phyloP scores from a whole-genome alignment of 2,888 invertebrate genomes.

The Ennomos quercinarius region DNA sequence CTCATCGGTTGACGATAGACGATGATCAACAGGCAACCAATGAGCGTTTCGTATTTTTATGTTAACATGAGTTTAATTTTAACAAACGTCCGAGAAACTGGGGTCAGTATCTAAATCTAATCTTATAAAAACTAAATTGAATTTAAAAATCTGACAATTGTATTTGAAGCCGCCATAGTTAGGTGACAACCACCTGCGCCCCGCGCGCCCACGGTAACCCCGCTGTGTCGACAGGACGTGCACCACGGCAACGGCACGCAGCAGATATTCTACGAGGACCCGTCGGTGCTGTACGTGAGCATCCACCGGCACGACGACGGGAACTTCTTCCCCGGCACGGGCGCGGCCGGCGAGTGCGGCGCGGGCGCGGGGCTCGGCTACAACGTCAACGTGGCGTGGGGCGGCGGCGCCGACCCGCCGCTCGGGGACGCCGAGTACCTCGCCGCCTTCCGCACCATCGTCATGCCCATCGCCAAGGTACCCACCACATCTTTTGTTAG shows the following conservation, averaged over 20 bases:
- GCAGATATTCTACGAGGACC: constrained; percentile 98
- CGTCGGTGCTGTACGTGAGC: constrained; percentile 97
- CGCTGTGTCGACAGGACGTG: constrained; percentile 89
- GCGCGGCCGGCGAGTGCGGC: constrained; percentile 97
- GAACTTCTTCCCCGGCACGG: constrained; percentile 99
- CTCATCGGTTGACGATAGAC: no score
- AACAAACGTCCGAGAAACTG: no score
- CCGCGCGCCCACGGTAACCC: no score
- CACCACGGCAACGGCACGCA: constrained; percentile 99
- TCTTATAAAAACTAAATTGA: no score
- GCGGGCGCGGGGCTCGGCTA: constrained; percentile 95
- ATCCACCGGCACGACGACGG: constrained; percentile 99
- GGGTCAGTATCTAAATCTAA: no score
- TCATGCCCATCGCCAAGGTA: constrained; percentile 97
- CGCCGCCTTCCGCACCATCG: constrained; percentile 97
- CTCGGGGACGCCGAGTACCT: constrained; percentile 98
- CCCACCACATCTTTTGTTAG: background rate
- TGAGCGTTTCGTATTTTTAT: no score
- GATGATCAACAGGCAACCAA: no score
- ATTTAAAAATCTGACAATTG: no score
- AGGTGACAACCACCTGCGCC: no score
- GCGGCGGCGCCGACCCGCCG: constrained; percentile 94
- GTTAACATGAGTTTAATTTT: no score
- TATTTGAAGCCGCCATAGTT: no score
- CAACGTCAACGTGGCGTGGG: constrained; percentile 99